Evolutionary conservation across 2,888 invertebrate species (phyloP), one percentile per base, ranked within the genome.

Genomic region (Malthinus flaveolus): DNA sequence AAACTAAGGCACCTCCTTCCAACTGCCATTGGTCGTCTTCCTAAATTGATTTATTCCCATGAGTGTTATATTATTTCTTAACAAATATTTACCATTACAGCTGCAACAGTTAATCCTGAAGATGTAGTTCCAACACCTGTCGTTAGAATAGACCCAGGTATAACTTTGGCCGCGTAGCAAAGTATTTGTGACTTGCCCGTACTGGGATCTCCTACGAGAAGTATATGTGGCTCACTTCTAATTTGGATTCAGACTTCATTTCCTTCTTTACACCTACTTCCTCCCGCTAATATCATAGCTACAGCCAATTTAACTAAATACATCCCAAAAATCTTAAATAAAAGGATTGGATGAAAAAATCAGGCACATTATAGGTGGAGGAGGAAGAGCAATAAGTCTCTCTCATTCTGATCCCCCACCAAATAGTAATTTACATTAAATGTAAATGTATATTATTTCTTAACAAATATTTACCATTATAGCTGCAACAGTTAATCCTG

Each of bases 21-120:
- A 95, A 75, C 70, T 92, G 91, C 95, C 95, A 95, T 75, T 91
- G 90, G 1, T 93, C 93, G 64, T 89, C 86, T 80, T 94, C 93
- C 92, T 93, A 32, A 39, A 54, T 39, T 59, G 35, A 51, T 59
- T 45, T 8, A 7, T 44, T 31, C n/a, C n/a, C n/a, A n/a, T n/a
- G n/a, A 3, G 15, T 37, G 8, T 13, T 15, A n/a, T 8, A 13
- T 42, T 9, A 42, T 12, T 42, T 7, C 1, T 42, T 42, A 13
- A 13, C 15, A 1, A 8, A 32, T 1, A 8, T 8, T 59, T 77
- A 91, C 93, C 84, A 89, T 89, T 9, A 93, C 83, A 47, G 94
- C 95, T 34, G 93, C 86, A 59, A 93, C 95, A 6, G 95, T 95
- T 10, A 95, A 84, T 1, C 95, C 95, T 59, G 95, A 95, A 48